Evolutionary conservation across 2,888 invertebrate genomes (phyloP), one percentile per base, ranked within the genome.

Genomic region (Drosophila borborema): DNA sequence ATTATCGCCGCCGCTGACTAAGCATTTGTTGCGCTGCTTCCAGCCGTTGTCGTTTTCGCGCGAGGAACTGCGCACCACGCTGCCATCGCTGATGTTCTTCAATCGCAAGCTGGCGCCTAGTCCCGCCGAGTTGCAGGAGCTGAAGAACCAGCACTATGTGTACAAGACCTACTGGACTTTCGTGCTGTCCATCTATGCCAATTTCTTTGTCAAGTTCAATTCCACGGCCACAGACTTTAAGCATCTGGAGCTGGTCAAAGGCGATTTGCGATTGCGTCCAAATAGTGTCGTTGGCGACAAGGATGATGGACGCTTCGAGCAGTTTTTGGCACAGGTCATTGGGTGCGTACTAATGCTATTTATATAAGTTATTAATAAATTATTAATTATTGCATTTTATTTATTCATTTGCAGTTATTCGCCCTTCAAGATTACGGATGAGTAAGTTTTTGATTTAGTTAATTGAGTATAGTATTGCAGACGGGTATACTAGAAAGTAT

Each of bases 161-260:
- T 90, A 92, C 40, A 92, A 92, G 81, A 92, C 92, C 68, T 93
- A 93, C 60, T 92, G 93, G 92, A 91, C 92, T 9, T 93, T 93
- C 65, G 91, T 92, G 60, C 89, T 92, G 5, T 93, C 93, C 34
- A 89, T 92, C 58, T 92, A 92, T 77, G 92, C 92, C 58, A 91
- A 90, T 72, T 93, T 92, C 77, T 92, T 93, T 72, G 90, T 92
- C 58, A 91, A 92, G 60, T 91, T 89, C 60, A 91, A 91, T 66
- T 84, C 90, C 38, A 81, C 81, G 59, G 70, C 81, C 38, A 82
- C 91, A 28, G 90, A 90, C 74, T 85, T 92, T 51, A 83, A 86
- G 20, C 78, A 90, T 73, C 86, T 93, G 18, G 91, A 92, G 70
- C 70, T 92, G 64, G 71, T 78, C 36, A 91, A 92, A 55, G 91